Evolutionary conservation across 37 sponge, comb jelly and placozoan species (phyloP).

Genomic region (Chondrosia reniformis): DNA sequence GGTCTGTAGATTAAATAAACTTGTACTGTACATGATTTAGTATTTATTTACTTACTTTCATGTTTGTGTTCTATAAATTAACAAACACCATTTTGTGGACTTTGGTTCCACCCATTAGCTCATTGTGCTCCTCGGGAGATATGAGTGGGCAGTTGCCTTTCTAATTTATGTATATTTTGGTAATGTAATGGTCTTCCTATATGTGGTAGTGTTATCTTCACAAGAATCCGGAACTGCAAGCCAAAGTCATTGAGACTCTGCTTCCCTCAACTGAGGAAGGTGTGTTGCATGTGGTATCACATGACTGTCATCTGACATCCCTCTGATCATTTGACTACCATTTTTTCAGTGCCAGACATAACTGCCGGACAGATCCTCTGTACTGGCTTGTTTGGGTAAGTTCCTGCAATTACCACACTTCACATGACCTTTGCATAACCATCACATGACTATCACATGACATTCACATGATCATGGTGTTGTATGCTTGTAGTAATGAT

Average conservation of each 20-base stretch:
- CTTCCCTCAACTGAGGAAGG: constrained; percentile 66
- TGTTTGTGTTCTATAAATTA: too few species aligned
- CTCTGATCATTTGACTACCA: not conserved
- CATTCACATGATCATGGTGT: not conserved
- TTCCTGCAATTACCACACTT: not conserved
- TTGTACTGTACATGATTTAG: too few species aligned
- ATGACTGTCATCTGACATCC: not conserved
- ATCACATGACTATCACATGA: not conserved
- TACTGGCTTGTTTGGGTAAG: constrained; percentile 85
- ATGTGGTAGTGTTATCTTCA: constrained; percentile 68
- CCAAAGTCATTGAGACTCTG: constrained; percentile 77
- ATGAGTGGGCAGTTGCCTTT: too few species aligned
- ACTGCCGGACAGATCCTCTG: constrained; percentile 91
- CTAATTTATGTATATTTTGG: too few species aligned
- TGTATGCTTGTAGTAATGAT: constrained; percentile 21
- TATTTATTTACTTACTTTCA: too few species aligned
- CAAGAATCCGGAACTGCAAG: constrained; percentile 74
- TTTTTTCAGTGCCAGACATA: constrained; percentile 32
- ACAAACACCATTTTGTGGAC: too few species aligned
- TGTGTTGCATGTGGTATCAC: not conserved
- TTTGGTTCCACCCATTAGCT: too few species aligned
- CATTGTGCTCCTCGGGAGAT: too few species aligned
- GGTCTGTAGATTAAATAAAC: too few species aligned
- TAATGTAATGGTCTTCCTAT: too few species aligned
- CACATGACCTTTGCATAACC: not conserved